Base-by-base conservation (phyloP, 2,888 invertebrate species). In the Noctua janthina region DNA sequence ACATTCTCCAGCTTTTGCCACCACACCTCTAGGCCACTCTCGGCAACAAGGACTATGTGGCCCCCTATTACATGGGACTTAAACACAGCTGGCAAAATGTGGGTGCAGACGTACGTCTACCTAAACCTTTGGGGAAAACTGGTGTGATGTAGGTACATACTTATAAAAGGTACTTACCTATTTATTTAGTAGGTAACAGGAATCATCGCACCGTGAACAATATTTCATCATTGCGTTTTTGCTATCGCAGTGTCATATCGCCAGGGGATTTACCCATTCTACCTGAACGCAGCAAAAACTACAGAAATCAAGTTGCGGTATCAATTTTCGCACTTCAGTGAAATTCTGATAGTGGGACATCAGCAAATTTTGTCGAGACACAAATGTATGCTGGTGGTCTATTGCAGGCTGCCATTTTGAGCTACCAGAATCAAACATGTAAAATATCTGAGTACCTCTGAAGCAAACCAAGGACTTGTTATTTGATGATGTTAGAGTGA, bases 231-330 rank as follows among this genome's bases (percentile, higher is more conserved):
- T 78, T 70, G 67, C 64, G 29, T 64, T 75, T 70, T 74, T 84
- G 51, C 73, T 87, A 71, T 74, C 74, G 51, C 39, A 51, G 80
- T 81, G 54, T 85, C 81, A 73, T 56, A 54, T 85, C 67, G 78
- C 75, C 59, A 13, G 86, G 85, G 86, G 86, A 88, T 76, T 85
- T 69, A 87, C 85, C 77, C n/a, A 35, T 77, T 75, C 13, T 17
- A 3, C 6, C 69, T 68, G 68, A 35, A 73, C 66, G 11, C 66
- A 84, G 85, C 81, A 77, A 68, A 80, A 56, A 35, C 8, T 39
- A 68, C 17, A 29, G 15, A 46, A n/a, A 54, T 79, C 59, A 35
- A 20, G 74, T 83, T 70, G 67, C 79, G 1, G 17, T 86, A 82
- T 86, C 70, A 51, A 64, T 64, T 86, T 82, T 82, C 35, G 71